Base-by-base conservation (phyloP, 2,113 vertebrate genomes). In the Egretta garzetta region DNA sequence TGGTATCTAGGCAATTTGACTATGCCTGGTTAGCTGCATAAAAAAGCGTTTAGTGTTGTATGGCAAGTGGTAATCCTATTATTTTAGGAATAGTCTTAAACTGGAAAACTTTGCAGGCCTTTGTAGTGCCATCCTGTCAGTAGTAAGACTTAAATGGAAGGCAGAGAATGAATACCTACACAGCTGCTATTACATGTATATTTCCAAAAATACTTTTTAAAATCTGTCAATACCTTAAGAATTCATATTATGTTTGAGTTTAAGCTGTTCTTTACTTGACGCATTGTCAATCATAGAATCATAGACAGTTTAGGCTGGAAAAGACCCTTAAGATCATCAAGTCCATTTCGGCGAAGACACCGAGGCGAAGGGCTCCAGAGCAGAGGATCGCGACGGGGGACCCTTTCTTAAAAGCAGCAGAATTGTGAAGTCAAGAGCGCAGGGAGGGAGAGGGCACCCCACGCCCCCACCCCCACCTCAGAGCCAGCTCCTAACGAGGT, bases 241-340 rank as follows among this genome's bases (percentile, higher is more conserved):
- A 92, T 91, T 94, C 41, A 86, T 8, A 7, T 93, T 96, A 60
- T 91, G n/a, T 96, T 95, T 91, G 74, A 86, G 30, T 94, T 97
- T 71, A 89, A 90, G 30, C 47, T 83, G 80, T 90, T 96, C 67
- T 83, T 90, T 90, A 55, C 27, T 92, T 96, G 82, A 95, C 10
- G 39, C 37, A 92, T 96, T 96, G 81, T 97, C 94, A 94, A 92
- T 53, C 27, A 53, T 15, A 53, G 52, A 53, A 28, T 53, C 50
- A 53, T 52, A 27, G 24, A 52, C 27, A 7, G 24, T 17, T 53
- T 53, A 28, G 52, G 14, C 16, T 53, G 27, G 5, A 53, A 53
- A 53, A 53, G 52, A 28, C 52, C 27, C 9, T 53, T 53, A 53
- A 28, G 52, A 53, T 17, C 50, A 52, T 52, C 27, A 17, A 17